phyloP scores from a whole-genome alignment of 1,140 invertebrate species.

The Pseudomyrmex pallidus region DNA sequence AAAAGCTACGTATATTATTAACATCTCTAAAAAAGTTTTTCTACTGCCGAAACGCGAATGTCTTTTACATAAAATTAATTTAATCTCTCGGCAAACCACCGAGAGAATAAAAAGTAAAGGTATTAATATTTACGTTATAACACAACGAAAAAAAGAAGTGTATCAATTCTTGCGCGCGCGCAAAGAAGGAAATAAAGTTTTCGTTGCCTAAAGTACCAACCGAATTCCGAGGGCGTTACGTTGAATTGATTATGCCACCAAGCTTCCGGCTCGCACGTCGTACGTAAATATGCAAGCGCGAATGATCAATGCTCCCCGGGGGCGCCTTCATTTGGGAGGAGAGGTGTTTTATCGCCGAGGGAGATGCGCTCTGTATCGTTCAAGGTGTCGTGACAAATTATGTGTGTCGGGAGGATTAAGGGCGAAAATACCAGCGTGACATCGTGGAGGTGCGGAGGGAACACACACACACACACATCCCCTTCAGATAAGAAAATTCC shows the following conservation, averaged over 20 bases:
- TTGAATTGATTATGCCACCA: neutral
- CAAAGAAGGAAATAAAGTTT: no score
- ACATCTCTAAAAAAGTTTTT: no score
- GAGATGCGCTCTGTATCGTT: slow-evolving; percentile 1
- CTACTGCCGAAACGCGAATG: no score
- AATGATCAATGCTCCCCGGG: slow-evolving; percentile 44
- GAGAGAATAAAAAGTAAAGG: no score
- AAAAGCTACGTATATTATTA: no score
- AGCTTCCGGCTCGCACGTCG: slow-evolving; percentile 1
- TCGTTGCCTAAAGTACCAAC: neutral
- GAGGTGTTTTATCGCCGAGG: slow-evolving; percentile 16
- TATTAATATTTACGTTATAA: no score
- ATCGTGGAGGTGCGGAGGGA: neutral
- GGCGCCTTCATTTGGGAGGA: neutral
- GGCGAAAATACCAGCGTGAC: slow-evolving; percentile 40
- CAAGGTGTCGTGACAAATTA: slow-evolving; percentile 39
- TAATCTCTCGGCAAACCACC: no score
- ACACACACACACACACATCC: neutral
- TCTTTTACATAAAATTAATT: no score
- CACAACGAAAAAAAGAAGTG: no score
- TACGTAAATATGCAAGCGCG: neutral
- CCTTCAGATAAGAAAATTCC: slow-evolving; percentile 39
- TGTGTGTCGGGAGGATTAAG: slow-evolving; percentile 29
- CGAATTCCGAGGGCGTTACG: neutral
- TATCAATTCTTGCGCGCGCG: no score